A percentile compares a stretch with the other conserved stretches of the same genome.
Evolutionary conservation across 2,888 invertebrate species (phyloP).

Genomic region (Drosophila prostipennis): DNA sequence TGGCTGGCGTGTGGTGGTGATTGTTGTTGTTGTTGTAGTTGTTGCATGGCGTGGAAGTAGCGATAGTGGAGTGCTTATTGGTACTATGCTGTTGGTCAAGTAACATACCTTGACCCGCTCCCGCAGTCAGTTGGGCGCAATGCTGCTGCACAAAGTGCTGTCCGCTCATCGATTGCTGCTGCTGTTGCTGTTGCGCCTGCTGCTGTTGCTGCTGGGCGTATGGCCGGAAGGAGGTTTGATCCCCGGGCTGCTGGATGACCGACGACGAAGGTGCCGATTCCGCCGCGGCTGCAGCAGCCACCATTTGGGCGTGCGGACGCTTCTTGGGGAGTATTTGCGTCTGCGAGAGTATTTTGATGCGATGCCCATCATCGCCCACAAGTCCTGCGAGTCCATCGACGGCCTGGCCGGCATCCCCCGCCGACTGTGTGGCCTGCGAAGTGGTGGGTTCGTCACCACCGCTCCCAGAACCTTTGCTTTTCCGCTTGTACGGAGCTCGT

Average conservation of each 20-base stretch:
- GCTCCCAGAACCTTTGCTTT: constrained; percentile 55
- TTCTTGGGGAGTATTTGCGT: constrained; percentile 84
- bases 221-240: constrained; percentile 79
- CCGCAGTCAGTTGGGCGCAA: constrained; percentile 75
- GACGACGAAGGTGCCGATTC: constrained; percentile 83
- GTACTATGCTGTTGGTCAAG: constrained; percentile 83
- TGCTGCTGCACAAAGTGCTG: constrained; percentile 79
- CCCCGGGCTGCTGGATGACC: constrained; percentile 79
- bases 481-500: constrained; percentile 72
- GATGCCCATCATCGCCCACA: constrained; percentile 82
- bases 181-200: constrained; percentile 73
- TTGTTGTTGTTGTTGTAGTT: constrained; percentile 75
- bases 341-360: constrained; percentile 83
- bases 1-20: constrained; percentile 71
- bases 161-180: constrained; percentile 50
- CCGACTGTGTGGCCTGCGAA: constrained; percentile 52
- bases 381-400: constrained; percentile 56
- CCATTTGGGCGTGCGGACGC: constrained; percentile 84
- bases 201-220: constrained; percentile 79
- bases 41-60: constrained; percentile 75
- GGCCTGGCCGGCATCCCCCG: constrained; percentile 27
- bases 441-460: constrained; percentile 64
- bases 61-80: constrained; percentile 81
- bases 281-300: constrained; percentile 81
- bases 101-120: constrained; percentile 82